Evolutionary conservation across 2,888 invertebrate species (phyloP), one percentile per base, ranked within the genome.

Genomic region (Pachliopta kotzebuea): DNA sequence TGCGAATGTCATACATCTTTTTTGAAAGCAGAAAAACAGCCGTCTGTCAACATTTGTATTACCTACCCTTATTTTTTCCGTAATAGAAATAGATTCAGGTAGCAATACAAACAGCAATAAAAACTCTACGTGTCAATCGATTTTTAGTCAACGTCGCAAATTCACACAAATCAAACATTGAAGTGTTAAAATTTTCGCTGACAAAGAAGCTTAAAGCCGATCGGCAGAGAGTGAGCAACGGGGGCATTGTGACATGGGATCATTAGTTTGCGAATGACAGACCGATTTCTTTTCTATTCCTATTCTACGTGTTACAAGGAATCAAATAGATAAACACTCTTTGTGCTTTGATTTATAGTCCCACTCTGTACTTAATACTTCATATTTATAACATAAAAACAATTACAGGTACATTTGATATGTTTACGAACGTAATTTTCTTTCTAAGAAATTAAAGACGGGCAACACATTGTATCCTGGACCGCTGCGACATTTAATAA

Each of bases 121-220:
- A 90, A 88, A 88, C 85, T 85, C 84, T 79, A 90, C 81, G 80
- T 90, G 83, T 90, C 90, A 90, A 91, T 91, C 83, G 86, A 77
- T 80, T 86, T 88, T 85, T 85, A 86, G 76, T 71, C 72, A 75
- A 80, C 83, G 83, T 84, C 84, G 79, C 82, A 81, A 85, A 85
- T 88, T 90, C 89, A 84, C 86, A 85, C 88, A 90, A 88, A 90
- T 90, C 90, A 89, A 90, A 90, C 80, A 88, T 84, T 86, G 89
- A 86, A 90, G 90, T 90, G 91, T 90, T 90, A 90, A 87, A 86
- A 77, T 88, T 80, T 83, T 72, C 75, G 79, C 75, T 81, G 72
- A 89, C 89, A 89, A 90, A 80, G 80, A 76, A 78, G 76, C 83
- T 85, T 77, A 74, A 76, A 82, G 79, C 83, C 76, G 79, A 79